A percentile compares a stretch with the other conserved stretches of the same genome.
Conservation (phyloP, 2,888 invertebrate genomes). For the Lepeophtheirus nordmannii region DNA sequence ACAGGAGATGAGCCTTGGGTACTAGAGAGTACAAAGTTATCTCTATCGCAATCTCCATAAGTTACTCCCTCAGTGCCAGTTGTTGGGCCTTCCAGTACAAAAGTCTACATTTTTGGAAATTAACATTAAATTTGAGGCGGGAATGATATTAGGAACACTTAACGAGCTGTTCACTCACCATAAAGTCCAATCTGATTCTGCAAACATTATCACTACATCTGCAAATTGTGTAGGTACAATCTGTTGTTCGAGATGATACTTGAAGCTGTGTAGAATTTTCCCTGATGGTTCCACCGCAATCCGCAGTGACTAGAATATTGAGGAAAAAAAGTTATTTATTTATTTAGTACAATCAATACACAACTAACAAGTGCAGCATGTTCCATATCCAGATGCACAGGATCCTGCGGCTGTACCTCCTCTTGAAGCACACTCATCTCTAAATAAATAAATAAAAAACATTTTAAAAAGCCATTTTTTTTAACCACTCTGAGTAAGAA, state of each 20-base stretch:
- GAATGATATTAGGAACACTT: not conserved
- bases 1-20: not conserved
- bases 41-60: not conserved
- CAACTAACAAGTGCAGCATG: not conserved
- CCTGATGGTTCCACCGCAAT: not conserved
- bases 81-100: not conserved
- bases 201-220: not conserved
- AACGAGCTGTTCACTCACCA: not conserved
- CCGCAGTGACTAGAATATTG: not conserved
- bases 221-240: not conserved
- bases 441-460: not conserved
- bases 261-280: not conserved
- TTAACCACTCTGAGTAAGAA: not conserved
- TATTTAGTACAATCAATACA: not conserved
- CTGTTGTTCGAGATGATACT: not conserved
- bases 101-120: not conserved
- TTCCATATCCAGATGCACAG: not conserved
- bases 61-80: not conserved
- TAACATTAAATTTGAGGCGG: too few relatives aligned
- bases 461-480: too few relatives aligned
- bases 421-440: constrained; percentile 2
- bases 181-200: not conserved
- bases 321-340: not conserved
- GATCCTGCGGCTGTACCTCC: not conserved
- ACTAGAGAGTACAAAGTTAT: not conserved